Conservation (phyloP, 2,113 vertebrate species). For the Trachemys scripta region DNA sequence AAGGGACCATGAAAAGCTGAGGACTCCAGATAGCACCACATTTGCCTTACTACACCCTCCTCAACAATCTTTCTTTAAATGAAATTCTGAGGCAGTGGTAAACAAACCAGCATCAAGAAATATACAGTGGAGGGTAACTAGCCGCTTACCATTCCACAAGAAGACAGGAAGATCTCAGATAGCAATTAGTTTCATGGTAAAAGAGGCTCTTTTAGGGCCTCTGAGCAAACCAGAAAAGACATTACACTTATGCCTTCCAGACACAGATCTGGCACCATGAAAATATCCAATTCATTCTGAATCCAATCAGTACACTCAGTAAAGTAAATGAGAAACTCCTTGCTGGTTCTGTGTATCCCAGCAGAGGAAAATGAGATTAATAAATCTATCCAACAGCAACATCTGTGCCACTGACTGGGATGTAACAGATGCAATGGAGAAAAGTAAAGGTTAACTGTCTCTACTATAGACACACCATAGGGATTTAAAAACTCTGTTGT, state of each 20-base stretch:
- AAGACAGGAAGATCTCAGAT: neutral
- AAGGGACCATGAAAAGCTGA: neutral
- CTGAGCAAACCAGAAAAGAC: neutral
- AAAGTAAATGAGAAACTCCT: neutral
- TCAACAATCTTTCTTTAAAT: neutral
- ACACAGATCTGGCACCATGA: neutral
- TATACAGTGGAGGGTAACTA: neutral
- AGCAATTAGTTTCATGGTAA: neutral
- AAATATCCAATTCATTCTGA: neutral
- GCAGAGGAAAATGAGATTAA: neutral
- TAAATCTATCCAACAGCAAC: neutral
- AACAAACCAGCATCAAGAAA: neutral
- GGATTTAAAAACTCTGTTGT: neutral
- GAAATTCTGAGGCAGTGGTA: neutral
- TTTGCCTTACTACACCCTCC: neutral
- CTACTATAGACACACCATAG: neutral
- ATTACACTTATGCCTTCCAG: neutral
- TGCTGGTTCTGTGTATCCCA: neutral
- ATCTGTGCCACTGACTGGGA: neutral
- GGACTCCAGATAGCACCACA: neutral
- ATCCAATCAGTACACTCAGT: neutral
- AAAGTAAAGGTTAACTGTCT: neutral
- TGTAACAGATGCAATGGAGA: neutral
- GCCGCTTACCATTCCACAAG: neutral
- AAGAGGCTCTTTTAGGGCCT: neutral